Base-by-base conservation (phyloP, 2,888 invertebrate genomes). In the Conistra vaccinii region DNA sequence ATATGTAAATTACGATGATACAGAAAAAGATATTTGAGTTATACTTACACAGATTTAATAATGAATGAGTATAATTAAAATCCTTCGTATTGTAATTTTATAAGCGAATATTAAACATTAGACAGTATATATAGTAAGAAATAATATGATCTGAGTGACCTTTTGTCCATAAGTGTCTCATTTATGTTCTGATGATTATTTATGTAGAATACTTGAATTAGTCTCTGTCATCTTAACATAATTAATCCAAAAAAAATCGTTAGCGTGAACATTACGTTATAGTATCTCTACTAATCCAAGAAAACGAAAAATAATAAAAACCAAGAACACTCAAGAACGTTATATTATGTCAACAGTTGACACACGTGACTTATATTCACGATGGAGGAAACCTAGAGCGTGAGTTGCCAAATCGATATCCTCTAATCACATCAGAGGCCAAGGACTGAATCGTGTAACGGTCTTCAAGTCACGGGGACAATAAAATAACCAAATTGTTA, bases 1-100 rank as follows among this genome's bases (percentile, higher is more conserved):
- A 93, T 96, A 96, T 96, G 96, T 96, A 96, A 96, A 96, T 96
- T 96, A 95, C 94, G 92, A 92, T 93, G 94, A 95, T 96, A 95
- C 94, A 95, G 94, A 95, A 93, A 94, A 95, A 95, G 93, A 94
- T 93, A 94, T 95, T 95, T 95, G 95, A 95, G 95, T 96, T 96
- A 95, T 93, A n/a, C n/a, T n/a, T n/a, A 94, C 93, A 95, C 93
- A 93, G 91, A 94, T 94, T 93, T 91, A 91, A 92, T 92, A 91
- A 93, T 94, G 93, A 94, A 94, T 94, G 91, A 92, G 92, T 93
- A 90, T 93, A 94, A 95, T 95, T 95, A 94, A 92, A 92, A 91
- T 91, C 91, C 88, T 91, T 89, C 89, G 90, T 90, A 90, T 93
- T 92, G 89, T 92, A 91, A 92, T 91, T 91, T 90, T 88, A 88